Conservation (phyloP, 2,888 invertebrate species). For the Heteropelma amictum region DNA sequence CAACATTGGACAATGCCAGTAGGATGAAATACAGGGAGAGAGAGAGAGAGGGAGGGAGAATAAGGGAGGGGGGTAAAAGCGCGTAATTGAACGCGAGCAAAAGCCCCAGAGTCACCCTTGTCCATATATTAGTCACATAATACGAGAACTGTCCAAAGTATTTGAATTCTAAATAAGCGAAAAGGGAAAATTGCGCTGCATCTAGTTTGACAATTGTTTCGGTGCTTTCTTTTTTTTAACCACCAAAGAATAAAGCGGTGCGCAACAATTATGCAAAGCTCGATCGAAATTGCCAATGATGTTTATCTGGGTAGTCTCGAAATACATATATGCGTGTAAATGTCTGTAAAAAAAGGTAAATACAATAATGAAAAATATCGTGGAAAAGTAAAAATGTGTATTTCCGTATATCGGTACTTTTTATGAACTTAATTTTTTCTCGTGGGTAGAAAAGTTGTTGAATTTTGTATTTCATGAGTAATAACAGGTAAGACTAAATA, state of each 20-base stretch:
- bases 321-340: too few species aligned
- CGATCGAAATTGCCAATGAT: too few species aligned
- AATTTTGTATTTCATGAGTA: too few species aligned
- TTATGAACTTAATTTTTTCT: too few species aligned
- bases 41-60: slow-evolving; percentile 11
- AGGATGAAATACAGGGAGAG: neutral
- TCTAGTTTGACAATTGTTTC: slow-evolving; percentile 5
- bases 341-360: too few species aligned
- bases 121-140: slow-evolving; percentile 41
- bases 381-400: too few species aligned
- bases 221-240: slow-evolving; percentile 23
- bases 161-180: neutral
- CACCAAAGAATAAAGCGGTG: neutral
- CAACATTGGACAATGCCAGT: slow-evolving; percentile 34
- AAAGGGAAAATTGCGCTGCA: slow-evolving; percentile 7
- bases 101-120: slow-evolving; percentile 31
- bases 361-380: too few species aligned
- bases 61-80: slow-evolving; percentile 42
- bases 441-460: too few species aligned
- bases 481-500: too few species aligned
- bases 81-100: slow-evolving; percentile 61
- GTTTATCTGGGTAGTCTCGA: too few species aligned
- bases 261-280: neutral
- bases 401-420: too few species aligned
- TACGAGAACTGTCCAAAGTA: slow-evolving; percentile 21